These are phyloP conservation scores for Watersipora subatra DNA, from an alignment of 1,140 invertebrate species.

Conservation along the genomic window DNA sequence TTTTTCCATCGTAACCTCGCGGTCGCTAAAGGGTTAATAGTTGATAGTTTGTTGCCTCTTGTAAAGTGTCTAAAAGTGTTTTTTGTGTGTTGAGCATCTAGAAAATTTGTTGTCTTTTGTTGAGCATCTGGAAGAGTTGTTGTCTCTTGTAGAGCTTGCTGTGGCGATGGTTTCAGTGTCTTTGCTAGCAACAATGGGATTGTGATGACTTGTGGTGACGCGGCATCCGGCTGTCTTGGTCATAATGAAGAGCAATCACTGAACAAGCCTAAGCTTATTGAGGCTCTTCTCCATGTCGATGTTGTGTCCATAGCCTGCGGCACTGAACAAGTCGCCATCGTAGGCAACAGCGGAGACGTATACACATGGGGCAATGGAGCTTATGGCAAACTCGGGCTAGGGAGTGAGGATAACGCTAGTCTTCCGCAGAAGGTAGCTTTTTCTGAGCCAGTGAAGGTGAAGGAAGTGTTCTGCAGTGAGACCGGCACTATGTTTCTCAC, in stretches of 20 bases:
- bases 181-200: constrained; percentile 57
- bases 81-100: neutral
- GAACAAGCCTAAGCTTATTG: constrained; percentile 51
- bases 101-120: neutral
- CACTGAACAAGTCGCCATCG: constrained; percentile 51
- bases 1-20: no score
- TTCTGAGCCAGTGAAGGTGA: constrained; percentile 40
- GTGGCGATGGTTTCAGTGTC: constrained; percentile 46
- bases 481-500: constrained; percentile 55
- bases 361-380: constrained; percentile 57
- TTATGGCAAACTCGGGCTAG: constrained; percentile 52
- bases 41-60: no score
- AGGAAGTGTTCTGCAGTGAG: constrained; percentile 48
- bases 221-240: constrained; percentile 51
- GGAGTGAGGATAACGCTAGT: constrained; percentile 45
- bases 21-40: no score
- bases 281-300: constrained; percentile 46
- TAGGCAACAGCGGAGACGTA: constrained; percentile 49
- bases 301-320: constrained; percentile 53
- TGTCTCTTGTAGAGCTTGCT: constrained; percentile 26
- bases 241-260: constrained; percentile 50
- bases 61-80: neutral
- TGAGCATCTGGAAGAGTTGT: no score
- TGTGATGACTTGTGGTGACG: constrained; percentile 57
- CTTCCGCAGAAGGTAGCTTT: constrained; percentile 4